Evolutionary conservation across 1,140 invertebrate species (phyloP), one percentile per base, ranked within the genome.

Genomic region (Globodera rostochiensis): DNA sequence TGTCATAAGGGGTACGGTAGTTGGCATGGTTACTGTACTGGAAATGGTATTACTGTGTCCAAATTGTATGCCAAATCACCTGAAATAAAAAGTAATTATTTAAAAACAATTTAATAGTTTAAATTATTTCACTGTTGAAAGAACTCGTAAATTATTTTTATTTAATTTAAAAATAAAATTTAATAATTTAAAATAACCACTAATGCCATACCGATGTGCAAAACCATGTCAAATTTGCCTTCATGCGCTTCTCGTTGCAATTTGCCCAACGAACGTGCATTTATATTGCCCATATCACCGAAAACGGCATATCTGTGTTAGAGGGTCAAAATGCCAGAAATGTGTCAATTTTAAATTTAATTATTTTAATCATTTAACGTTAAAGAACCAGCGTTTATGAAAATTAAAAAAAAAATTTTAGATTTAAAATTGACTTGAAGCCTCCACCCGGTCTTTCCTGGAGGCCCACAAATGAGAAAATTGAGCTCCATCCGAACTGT

Each of bases 221-320:
- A 84, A 53, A 93, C 86, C 49, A 91, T 89, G 88, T 92, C 92
- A 86, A 91, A 92, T 80, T 90, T 86, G 6, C 89, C 89, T 78
- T 87, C 85, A 67, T 91, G 86, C 0, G 88, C 88, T 36, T 91
- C 91, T 69, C 89, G 82, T 74, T 91, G 90, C 50, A 92, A 85
- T 60, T 89, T 80, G 2, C 91, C 88, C 3, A 92, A 80, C 25
- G 92, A 91, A 69, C 90, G 89, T 25, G 90, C 91, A 87, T 92
- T 92, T 8, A 84, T 84, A 82, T 91, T 92, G 21, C 92, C 92
- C 88, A 92, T 90, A 87, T 92, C 92, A 9, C 92, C 92, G 85
- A 89, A 92, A 45, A 93, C 83, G 6, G 91, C 91, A 79, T 92
- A 87, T 60, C 84, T 84, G 8, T 45, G 11, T 82, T 45, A 46